Evolutionary conservation across 2,888 invertebrate species (phyloP), one percentile per base, ranked within the genome.

Genomic region (Eristalinus sepulchralis): DNA sequence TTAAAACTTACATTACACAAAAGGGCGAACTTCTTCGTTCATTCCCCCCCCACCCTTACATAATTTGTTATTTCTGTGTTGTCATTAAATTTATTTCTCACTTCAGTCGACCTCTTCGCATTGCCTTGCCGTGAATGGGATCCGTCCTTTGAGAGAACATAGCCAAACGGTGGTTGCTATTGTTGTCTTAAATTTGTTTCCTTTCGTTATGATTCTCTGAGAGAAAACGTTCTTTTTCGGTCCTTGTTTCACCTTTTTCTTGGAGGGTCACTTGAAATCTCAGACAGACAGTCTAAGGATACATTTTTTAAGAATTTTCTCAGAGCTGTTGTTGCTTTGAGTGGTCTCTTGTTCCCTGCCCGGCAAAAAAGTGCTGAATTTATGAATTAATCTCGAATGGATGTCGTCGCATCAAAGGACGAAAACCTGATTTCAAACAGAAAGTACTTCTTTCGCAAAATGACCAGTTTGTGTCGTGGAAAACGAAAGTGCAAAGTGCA

Each of bases 1-100:
- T 77, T 67, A 77, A 67, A 84, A 57, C 71, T 76, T 73, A 47
- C 57, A 39, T 33, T 10, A 9, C 34, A 34, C 33, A 71, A 47
- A 59, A 47, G 13, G 24, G 34, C 63, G 20, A 72, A 72, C 11
- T 11, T n/a, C n/a, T 72, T 60, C 27, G 5, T 59, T 17, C 10
- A 1, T 20, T 34, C 1, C 20, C 1, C 27, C 6, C 59, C 8
- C 20, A 24, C 33, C 47, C 36, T 24, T 47, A 47, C 47, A 57
- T 68, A 68, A 36, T 47, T 63, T 36, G 17, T 62, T 55, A 11
- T 11, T 78, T 64, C 59, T 17, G 53, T 57, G n/a, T 63, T 55
- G 39, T 78, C 63, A 63, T 70, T 57, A 57, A 63, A 63, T 70
- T 63, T 53, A 62, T 77, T 70, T 33, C 13, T n/a, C 31, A 10